Evolutionary conservation across 2,888 invertebrate genomes (phyloP).

Genomic region (Prosopocoilus inquinatus): DNA sequence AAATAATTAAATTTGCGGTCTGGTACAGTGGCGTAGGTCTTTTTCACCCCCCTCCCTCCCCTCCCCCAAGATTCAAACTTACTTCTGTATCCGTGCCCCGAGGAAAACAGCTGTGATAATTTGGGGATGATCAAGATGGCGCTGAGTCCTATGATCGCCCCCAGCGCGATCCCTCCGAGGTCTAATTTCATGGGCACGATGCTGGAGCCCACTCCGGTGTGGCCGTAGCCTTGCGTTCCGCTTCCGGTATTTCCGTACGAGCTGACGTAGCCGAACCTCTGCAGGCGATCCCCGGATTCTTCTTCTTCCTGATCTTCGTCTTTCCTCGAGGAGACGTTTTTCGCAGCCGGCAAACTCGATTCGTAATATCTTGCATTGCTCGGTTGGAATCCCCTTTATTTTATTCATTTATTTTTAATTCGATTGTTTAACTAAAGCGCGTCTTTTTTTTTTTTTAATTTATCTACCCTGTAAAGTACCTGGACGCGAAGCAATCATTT

Average conservation of each 20-base stretch:
- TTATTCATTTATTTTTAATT: background rate
- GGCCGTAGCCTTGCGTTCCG: constrained; percentile 14
- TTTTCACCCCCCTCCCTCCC: too few species aligned
- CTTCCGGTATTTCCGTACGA: constrained; percentile 55
- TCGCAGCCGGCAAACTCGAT: constrained; percentile 32
- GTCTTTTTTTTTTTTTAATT: too few species aligned
- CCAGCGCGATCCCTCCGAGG: constrained; percentile 76
- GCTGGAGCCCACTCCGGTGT: constrained; percentile 54
- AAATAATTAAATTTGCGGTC: constrained; percentile 11
- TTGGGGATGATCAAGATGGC: constrained; percentile 79
- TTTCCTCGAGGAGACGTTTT: constrained; percentile 20
- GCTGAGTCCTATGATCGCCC: constrained; percentile 77
- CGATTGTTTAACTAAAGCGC: too few species aligned
- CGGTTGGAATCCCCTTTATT: constrained; percentile 48
- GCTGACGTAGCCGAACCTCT: constrained; percentile 55
- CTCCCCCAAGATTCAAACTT: constrained; percentile 44
- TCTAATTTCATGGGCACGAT: constrained; percentile 78
- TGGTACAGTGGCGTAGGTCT: too few species aligned
- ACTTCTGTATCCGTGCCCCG: constrained; percentile 71
- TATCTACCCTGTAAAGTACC: too few species aligned
- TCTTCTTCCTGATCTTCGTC: constrained; percentile 41
- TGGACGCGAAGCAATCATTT: too few species aligned
- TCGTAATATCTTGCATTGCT: constrained; percentile 47
- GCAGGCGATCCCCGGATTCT: constrained; percentile 47
- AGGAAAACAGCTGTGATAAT: constrained; percentile 68